phyloP scores from a whole-genome alignment of 2,888 invertebrate genomes.

The Griposia aprilina region DNA sequence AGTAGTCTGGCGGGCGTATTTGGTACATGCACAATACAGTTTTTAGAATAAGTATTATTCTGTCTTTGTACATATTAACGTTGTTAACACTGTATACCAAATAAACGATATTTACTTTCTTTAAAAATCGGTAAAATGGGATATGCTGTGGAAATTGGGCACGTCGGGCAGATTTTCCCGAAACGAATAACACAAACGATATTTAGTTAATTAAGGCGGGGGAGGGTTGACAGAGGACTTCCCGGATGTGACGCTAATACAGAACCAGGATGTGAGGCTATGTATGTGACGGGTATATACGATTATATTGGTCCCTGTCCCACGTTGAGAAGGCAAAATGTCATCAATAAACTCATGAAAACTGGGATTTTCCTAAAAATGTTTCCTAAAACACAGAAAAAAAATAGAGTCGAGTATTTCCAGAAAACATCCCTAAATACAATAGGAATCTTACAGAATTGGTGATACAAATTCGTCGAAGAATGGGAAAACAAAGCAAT shows the following conservation, averaged over 20 bases:
- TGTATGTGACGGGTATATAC: not conserved
- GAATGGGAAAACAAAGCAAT: conserved; percentile 6
- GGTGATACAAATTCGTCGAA: conserved; percentile 1
- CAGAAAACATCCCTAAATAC: not conserved
- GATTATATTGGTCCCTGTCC: conserved; percentile 3
- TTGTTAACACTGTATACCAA: not conserved
- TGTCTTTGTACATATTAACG: not conserved
- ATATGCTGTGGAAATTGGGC: not conserved
- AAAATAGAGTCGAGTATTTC: not conserved
- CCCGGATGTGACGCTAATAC: conserved; percentile 41
- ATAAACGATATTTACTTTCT: not conserved
- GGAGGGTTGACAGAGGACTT: conserved; percentile 42
- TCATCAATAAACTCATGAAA: conserved; percentile 5
- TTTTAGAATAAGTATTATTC: not conserved
- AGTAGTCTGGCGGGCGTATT: not conserved
- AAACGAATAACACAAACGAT: conserved; percentile 32
- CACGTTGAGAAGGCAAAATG: conserved; percentile 3
- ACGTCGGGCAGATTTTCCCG: not conserved
- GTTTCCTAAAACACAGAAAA: not conserved
- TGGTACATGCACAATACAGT: not conserved
- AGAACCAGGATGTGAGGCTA: conserved; percentile 31
- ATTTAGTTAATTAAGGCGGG: conserved; percentile 43
- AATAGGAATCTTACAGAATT: not conserved
- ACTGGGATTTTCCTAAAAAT: not conserved
- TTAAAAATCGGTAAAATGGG: not conserved